These are phyloP conservation scores for Cordilura impudica DNA, from an alignment of 2,888 invertebrate species.

Conservation along the genomic window DNA sequence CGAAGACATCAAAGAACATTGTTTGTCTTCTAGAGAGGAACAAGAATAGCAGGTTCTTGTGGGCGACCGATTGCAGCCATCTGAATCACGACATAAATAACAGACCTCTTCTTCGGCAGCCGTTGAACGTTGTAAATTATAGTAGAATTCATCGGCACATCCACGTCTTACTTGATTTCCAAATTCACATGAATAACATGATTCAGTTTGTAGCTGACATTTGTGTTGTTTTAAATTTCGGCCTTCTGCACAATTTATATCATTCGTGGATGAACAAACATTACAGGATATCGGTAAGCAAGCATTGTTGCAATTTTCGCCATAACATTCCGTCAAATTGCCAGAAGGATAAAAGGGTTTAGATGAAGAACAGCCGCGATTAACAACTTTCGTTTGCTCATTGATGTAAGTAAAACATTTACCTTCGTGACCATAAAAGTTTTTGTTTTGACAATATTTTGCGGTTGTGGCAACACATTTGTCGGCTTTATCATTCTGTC, in stretches of 20 bases:
- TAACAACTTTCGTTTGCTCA: conserved; percentile 68
- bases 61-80: conserved; percentile 70
- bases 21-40: conserved; percentile 67
- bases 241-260: conserved; percentile 66
- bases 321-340: conserved; percentile 69
- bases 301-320: conserved; percentile 69
- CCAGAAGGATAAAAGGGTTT: conserved; percentile 72
- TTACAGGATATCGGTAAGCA: conserved; percentile 71
- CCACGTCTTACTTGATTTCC: conserved; percentile 70
- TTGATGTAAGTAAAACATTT: conserved; percentile 71
- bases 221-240: conserved; percentile 59
- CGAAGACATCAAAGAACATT: conserved; percentile 67
- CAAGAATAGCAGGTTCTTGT: conserved; percentile 72
- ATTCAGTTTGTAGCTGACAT: conserved; percentile 67
- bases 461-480: conserved; percentile 29
- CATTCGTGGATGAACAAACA: conserved; percentile 67
- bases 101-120: conserved; percentile 63
- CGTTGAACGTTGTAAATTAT: background rate
- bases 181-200: conserved; percentile 73
- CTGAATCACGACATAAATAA: conserved; percentile 68
- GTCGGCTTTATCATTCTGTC: conserved; percentile 56
- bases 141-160: conserved; percentile 66
- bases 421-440: conserved; percentile 69
- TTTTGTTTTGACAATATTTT: conserved; percentile 69
- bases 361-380: conserved; percentile 72